Evolutionary conservation across 2,113 vertebrate species (phyloP), one percentile per base, ranked within the genome.

Genomic region (Oncorhynchus tshawytscha): DNA sequence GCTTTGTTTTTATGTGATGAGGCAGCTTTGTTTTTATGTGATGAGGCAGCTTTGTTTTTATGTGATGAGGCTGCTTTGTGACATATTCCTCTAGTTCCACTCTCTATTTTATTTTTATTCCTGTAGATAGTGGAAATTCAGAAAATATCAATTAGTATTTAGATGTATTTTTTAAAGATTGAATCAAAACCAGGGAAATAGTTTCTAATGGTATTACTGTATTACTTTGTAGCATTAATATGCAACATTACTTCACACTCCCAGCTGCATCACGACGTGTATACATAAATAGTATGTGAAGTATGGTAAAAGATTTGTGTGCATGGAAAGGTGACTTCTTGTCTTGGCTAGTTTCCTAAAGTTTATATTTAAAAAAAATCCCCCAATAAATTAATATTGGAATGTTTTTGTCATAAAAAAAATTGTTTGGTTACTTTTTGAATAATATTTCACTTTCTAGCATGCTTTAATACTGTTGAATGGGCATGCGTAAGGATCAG

Each of bases 401-500:
- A 62, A 60, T 74, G 74, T 86, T 76, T 73, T 29, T 34, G 71
- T 68, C 68, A 67, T 67, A 2, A 15, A 54, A 54, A 13, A 54
- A 54, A 3, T 90, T 82, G 82, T 81, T 79, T 82, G 79, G 70
- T 74, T 62, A 88, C 72, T 82, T 91, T 88, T 91, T 94, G 3
- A 27, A 97, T 54, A 18, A 54, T 54, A 54, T 54, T 18, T 98
- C 96, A 92, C 95, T 97, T 67, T 97, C 96, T 98, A 97, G 96
- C 98, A 99, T 99, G 97, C 98, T 95, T 94, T 15, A 18, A 54
- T 89, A 95, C 93, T 93, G 95, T 95, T 96, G 94, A 95, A 95
- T 89, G 88, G 95, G 97, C 98, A 99, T 99, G 98, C 98, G 97
- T 95, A 98, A 98, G 96, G 96, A 96, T 97, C 95, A 95, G 96